Base-by-base conservation (phyloP, 2,113 vertebrate genomes). In the Leptodactylus fuscus region DNA sequence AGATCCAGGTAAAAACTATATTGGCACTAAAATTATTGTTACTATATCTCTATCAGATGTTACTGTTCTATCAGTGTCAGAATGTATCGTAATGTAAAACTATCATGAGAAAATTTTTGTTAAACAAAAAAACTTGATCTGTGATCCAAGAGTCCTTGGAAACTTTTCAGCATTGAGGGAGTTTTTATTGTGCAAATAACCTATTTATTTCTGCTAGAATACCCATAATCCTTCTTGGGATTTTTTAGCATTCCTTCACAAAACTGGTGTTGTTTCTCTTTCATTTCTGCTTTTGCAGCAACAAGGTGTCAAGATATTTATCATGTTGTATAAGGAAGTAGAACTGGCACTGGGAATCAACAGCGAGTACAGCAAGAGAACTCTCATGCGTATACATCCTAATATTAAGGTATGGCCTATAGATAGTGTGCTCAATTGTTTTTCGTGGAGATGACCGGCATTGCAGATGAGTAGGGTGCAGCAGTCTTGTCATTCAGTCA, bases 261-360 rank as follows among this genome's bases (percentile, higher is more conserved):
- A 15, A 36, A 24, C 7, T 58, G 18, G 13, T 55, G 0, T 15
- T 67, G 27, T 15, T 22, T 22, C 55, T 55, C 1, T 53, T 38
- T 53, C 2, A 77, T 24, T 13, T 51, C 75, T 79, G 49, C 5
- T 48, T 48, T 55, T 89, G 87, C 91, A 99, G 98, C 95, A 97
- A 96, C 96, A 98, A 91, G 98, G 98, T 0, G 97, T 99, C 86
- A 94, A 90, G 46, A 93, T 99, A 85, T 99, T 97, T 83, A 92
- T 99, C 71, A 97, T 99, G 94, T 92, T 99, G 32, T 99, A 99
- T 89, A 99, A 99, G 87, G 98, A 99, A 87, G 96, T 99, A 88
- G 98, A 99, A 89, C 90, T 99, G 6, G 97, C 98, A 16, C 93
- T 99, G 3, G 98, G 97, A 5, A 98, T 99, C 92, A 99, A 99